Evolutionary conservation across 2,797 vertebrate genomes (phyloP), one percentile per base, ranked within the genome.

Genomic region (Pangasius larnaudii): DNA sequence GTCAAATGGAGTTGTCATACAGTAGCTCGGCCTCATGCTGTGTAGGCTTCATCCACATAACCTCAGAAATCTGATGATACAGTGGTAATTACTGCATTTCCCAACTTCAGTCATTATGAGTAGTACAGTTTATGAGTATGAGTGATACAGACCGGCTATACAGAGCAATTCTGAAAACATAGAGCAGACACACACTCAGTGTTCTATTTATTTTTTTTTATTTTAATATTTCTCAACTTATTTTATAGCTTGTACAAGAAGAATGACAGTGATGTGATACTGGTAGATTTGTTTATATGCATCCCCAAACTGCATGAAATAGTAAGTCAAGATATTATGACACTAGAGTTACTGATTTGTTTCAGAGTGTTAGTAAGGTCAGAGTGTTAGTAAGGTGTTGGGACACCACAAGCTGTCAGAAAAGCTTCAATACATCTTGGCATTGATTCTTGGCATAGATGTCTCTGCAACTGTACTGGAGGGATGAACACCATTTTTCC

Each of bases 21-120:
- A n/a, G 79, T 63, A 63, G 56, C 79, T 61, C 58, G 63, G 36
- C 13, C 13, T 63, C 79, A 46, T 63, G 24, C 79, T 63, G 79
- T 16, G 36, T 63, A 27, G 36, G 22, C 79, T 81, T 81, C 5
- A 61, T 61, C 36, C 79, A 14, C 11, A 27, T 42, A 27, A 81
- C 79, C 56, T 79, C 24, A 81, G n/a, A 7, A 82, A 63, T 63
- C 36, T 2, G 6, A n/a, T n/a, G 58, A 42, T 24, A 59, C 33
- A 27, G 7, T 7, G 19, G 72, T 65, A 65, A 77, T 78, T 71
- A 33, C 71, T 7, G 27, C 36, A 18, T 74, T 85, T 74, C 71
- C n/a, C 53, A 59, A 61, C 36, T 56, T 53, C 16, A 71, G 46
- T 36, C 24, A 14, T 77, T 86, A 63, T 27, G 14, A 75, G 39